Base-by-base conservation (phyloP, 2,888 invertebrate genomes). In the Phortica okadai region DNA sequence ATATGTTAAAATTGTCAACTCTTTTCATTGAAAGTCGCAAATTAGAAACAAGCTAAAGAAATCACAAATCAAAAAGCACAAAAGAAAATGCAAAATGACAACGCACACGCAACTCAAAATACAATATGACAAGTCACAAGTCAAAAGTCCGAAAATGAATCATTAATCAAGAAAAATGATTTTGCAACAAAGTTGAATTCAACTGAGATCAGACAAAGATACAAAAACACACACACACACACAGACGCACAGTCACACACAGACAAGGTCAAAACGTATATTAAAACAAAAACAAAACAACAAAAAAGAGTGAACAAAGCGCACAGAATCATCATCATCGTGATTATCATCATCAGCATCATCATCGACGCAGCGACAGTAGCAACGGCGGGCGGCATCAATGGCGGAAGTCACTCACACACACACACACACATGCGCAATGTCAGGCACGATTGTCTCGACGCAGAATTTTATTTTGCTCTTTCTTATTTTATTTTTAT, bases 391-490 rank as follows among this genome's bases (percentile, higher is more conserved):
- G 50, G 8, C 50, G 14, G 50, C 50, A 50, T 2, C 50, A 50
- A 50, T 50, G 50, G 50, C 50, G 50, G 50, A 50, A 50, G 50
- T 50, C 50, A 14, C n/a, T n/a, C 50, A 50, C 50, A 14, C 14
- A 50, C 14, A 50, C 50, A 50, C 14, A 50, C 50, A 11, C 50
- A 50, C 50, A 50, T 50, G 14, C 50, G 14, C 25, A 62, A 25
- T 21, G 16, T 16, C 25, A 72, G 79, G 77, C 80, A 79, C 80
- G 78, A 79, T 62, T 25, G 21, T 62, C 16, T 62, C 62, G 21
- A 62, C 10, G 4, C 62, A 16, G 3, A 21, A 21, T 62, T 6
- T 21, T 11, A 2, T 25, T 25, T 62, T n/a, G 2, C 7, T 59
- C 62, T 10, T 62, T 4, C 33, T 4, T 21, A 8, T 62, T 25